Base-by-base conservation (phyloP, 2,113 vertebrate species). In the Chinchilla lanigera region DNA sequence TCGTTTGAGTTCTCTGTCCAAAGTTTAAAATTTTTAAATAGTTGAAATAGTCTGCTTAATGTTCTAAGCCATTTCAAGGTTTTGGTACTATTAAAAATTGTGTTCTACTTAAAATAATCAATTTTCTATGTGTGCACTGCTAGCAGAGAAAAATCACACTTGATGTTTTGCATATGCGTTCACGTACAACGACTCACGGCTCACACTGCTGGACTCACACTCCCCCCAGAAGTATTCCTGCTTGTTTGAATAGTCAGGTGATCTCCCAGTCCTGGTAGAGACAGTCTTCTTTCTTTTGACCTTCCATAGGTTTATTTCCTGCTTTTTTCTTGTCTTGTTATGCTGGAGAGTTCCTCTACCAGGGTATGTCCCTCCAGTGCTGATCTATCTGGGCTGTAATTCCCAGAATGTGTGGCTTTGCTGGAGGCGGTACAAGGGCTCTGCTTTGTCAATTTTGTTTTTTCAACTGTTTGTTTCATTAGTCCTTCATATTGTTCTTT, bases 351-450 rank as follows among this genome's bases (percentile, higher is more conserved):
- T 58, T 95, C 17, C 52, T 78, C 17, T 33, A 5, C 10, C 16
- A 3, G 35, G n/a, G 41, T 38, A 56, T 8, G 10, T 3, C 0
- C 2, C 5, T n/a, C 8, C 17, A 30, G 20, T 28, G 71, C 35
- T 65, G 47, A 35, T 1, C 1, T 19, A 3, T 22, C 16, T 5
- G 20, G 1, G 58, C 0, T 16, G 8, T 58, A 38, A 30, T 41
- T 16, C 19, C 24, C 35, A 78, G 78, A 93, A 73, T 1, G 30
- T 52, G n/a, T 56, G 28, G 26, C 73, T 20, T 19, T 94, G 17
- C 4, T 20, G 28, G 28, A 41, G 52, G 22, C 38, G 41, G 28
- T 3, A 52, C 83, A 30, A 90, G 30, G 0, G 50, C 65, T 33
- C 52, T 33, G 28, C 16, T 22, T 80, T 35, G 30, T 52, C 47